Conservation (phyloP, 2,888 invertebrate genomes). For the Tyria jacobaeae region DNA sequence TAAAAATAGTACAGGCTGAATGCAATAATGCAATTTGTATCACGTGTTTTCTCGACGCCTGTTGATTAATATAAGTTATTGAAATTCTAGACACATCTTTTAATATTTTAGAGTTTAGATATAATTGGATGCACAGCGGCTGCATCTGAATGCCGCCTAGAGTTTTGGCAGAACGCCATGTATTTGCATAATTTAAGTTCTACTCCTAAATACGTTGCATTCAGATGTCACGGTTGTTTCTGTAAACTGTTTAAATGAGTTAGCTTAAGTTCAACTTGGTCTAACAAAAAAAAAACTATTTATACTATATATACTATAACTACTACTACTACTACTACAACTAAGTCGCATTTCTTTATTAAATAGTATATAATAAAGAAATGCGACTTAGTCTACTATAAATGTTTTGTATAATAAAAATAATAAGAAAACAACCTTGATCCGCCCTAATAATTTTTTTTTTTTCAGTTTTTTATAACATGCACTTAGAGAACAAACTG, state of each 20-base stretch:
- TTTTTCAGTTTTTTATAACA: not conserved
- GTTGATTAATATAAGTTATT: conserved; percentile 74
- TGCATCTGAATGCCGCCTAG: conserved; percentile 77
- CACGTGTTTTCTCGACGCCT: conserved; percentile 25
- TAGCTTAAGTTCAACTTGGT: not conserved
- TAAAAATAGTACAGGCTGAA: not conserved
- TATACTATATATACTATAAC: too few relatives aligned
- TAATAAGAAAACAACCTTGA: too few relatives aligned
- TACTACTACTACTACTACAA: too few relatives aligned
- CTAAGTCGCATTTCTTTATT: too few relatives aligned
- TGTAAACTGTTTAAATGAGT: not conserved
- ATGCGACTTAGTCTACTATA: too few relatives aligned
- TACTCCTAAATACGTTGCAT: conserved; percentile 67
- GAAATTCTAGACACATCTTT: conserved; percentile 74
- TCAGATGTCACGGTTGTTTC: conserved; percentile 44
- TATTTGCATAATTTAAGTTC: conserved; percentile 76
- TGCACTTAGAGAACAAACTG: not conserved
- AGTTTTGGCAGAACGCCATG: conserved; percentile 76
- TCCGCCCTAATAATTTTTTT: too few relatives aligned
- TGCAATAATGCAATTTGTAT: not conserved
- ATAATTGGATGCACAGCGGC: conserved; percentile 80
- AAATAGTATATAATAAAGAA: too few relatives aligned
- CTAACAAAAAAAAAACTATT: not conserved
- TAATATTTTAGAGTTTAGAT: conserved; percentile 83
- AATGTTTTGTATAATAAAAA: too few relatives aligned